Percentiles rank a stretch among this genome's conserved stretches.
phyloP scores from a whole-genome alignment of 2,113 vertebrate genomes.

The Craseonycteris thonglongyai region DNA sequence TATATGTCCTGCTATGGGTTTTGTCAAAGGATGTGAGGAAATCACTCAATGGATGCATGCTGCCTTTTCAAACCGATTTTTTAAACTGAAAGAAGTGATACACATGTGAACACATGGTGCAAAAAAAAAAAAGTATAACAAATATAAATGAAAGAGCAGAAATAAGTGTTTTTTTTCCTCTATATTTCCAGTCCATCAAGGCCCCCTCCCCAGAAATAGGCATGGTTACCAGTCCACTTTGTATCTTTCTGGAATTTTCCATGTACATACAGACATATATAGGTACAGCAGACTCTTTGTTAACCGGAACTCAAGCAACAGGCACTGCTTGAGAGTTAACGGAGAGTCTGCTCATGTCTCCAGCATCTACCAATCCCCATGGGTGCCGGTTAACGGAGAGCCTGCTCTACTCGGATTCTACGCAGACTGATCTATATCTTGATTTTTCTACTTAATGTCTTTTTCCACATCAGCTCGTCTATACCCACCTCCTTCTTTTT shows the following conservation, averaged over 20 bases:
- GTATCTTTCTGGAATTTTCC: background rate
- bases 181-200: background rate
- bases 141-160: background rate
- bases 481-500: background rate
- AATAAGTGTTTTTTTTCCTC: background rate
- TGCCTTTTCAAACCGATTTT: background rate
- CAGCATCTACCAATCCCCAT: too few relatives aligned
- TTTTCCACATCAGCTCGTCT: background rate
- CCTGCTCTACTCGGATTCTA: too few relatives aligned
- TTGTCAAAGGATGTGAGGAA: constrained; percentile 5
- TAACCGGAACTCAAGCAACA: too few relatives aligned
- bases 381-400: too few relatives aligned
- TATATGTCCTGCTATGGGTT: background rate
- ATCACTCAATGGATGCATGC: background rate
- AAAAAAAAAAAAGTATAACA: background rate
- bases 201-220: background rate
- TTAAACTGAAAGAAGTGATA: background rate
- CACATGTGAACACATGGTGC: background rate
- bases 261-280: too few relatives aligned
- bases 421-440: background rate
- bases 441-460: background rate
- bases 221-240: background rate
- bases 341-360: too few relatives aligned
- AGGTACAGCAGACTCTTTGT: too few relatives aligned
- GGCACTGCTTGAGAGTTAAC: too few relatives aligned